phyloP scores from a whole-genome alignment of 2,888 invertebrate genomes.

The Xanthia togata region DNA sequence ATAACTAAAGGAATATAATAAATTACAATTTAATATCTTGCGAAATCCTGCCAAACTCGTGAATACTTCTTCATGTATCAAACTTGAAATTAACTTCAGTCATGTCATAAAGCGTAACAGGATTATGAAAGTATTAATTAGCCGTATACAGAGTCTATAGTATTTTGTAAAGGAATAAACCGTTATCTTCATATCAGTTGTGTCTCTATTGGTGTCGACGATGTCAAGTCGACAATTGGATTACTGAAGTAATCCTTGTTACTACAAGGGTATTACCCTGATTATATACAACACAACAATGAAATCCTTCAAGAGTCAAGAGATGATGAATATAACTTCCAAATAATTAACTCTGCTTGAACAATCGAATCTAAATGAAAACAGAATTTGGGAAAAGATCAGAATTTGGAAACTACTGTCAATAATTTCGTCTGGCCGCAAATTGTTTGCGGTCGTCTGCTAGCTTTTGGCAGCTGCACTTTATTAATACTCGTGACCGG shows the following conservation, averaged over 20 bases:
- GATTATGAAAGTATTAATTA: slow-evolving; percentile 14
- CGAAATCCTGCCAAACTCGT: background rate
- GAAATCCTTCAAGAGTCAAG: slow-evolving; percentile 1
- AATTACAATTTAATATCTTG: slow-evolving; percentile 20
- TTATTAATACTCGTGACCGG: slow-evolving; percentile 41
- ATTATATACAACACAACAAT: slow-evolving; percentile 40
- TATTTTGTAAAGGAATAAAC: slow-evolving; percentile 35
- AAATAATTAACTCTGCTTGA: background rate
- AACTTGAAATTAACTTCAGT: slow-evolving; percentile 26
- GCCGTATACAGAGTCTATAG: background rate
- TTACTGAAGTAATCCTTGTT: slow-evolving; percentile 49
- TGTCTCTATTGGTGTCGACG: slow-evolving; percentile 27
- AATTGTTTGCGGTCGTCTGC: slow-evolving; percentile 47
- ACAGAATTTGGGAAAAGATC: background rate
- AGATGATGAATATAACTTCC: background rate
- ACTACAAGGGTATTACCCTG: slow-evolving; percentile 40
- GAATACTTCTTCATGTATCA: background rate
- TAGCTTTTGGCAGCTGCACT: slow-evolving; percentile 47
- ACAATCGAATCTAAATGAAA: slow-evolving; percentile 25
- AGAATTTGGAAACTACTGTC: slow-evolving; percentile 10
- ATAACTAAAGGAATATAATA: slow-evolving; percentile 17
- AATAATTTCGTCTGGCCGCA: slow-evolving; percentile 47
- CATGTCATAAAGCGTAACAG: slow-evolving; percentile 4
- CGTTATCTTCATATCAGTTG: slow-evolving; percentile 41
- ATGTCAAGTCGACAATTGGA: slow-evolving; percentile 44